A percentile compares a stretch with the other conserved stretches of the same genome.
phyloP scores from a whole-genome alignment of 2,113 vertebrate species.

The Bufo bufo region DNA sequence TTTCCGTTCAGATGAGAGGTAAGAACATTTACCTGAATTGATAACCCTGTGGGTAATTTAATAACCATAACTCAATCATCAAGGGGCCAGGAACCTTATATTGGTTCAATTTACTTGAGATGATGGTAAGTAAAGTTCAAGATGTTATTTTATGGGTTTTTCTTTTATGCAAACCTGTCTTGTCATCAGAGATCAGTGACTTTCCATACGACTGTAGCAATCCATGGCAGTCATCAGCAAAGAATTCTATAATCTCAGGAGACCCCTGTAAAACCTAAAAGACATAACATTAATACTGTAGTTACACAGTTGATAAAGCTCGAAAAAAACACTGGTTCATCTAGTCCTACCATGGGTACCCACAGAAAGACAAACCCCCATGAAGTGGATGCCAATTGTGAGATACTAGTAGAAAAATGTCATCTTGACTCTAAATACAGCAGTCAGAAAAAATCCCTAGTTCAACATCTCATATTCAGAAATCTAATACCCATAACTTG shows the following conservation, averaged over 20 bases:
- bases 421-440: too few species aligned
- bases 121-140: not conserved
- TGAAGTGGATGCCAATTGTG: too few species aligned
- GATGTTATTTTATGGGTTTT: not conserved
- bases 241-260: constrained; percentile 78
- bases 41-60: constrained; percentile 7
- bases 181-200: constrained; percentile 61
- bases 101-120: not conserved
- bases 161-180: constrained; percentile 71
- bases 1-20: not conserved
- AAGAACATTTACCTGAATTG: not conserved
- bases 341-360: too few species aligned
- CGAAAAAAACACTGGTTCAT: too few species aligned
- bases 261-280: constrained; percentile 83
- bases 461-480: too few species aligned
- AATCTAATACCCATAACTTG: too few species aligned
- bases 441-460: too few species aligned
- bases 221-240: constrained; percentile 74
- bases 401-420: too few species aligned
- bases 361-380: too few species aligned
- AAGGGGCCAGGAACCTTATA: not conserved
- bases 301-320: too few species aligned
- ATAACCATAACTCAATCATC: not conserved
- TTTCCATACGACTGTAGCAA: constrained; percentile 69
- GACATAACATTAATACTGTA: not conserved